Conservation (phyloP, 2,888 invertebrate genomes). For the Synergus itoensis region DNA sequence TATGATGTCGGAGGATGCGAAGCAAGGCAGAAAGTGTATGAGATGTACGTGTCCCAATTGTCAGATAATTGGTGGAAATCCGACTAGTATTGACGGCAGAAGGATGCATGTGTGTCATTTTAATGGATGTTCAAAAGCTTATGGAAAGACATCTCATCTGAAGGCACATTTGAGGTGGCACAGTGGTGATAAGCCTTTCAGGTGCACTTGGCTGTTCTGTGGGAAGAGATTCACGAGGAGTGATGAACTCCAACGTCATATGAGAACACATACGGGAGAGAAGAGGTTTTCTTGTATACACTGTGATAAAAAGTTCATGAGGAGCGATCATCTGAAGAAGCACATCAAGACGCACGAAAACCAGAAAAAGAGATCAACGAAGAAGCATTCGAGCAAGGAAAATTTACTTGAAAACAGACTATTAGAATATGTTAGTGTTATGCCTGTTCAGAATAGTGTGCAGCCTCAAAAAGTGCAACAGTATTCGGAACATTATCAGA, state of each 20-base stretch:
- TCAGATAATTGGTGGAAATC: slow-evolving; percentile 86
- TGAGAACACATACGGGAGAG: slow-evolving; percentile 93
- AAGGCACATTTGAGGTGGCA: slow-evolving; percentile 96
- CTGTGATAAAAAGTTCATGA: slow-evolving; percentile 94
- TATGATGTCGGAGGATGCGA: slow-evolving; percentile 38
- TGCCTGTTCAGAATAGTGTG: neutral
- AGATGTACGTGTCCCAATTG: slow-evolving; percentile 91
- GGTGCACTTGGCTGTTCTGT: slow-evolving; percentile 93
- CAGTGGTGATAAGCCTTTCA: slow-evolving; percentile 94
- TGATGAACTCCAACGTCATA: slow-evolving; percentile 90
- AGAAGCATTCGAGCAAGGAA: slow-evolving; percentile 77
- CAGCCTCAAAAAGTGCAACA: neutral
- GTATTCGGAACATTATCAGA: slow-evolving; percentile 22
- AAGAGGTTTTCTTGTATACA: slow-evolving; percentile 91
- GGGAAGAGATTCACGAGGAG: slow-evolving; percentile 95
- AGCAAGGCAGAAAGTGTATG: slow-evolving; percentile 81
- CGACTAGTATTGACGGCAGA: slow-evolving; percentile 87
- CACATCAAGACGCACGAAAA: slow-evolving; percentile 93
- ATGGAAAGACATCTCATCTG: slow-evolving; percentile 96
- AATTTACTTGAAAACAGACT: slow-evolving; percentile 54
- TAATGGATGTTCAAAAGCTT: slow-evolving; percentile 92
- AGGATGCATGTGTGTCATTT: slow-evolving; percentile 93
- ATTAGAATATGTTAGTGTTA: neutral
- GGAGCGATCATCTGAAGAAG: slow-evolving; percentile 96
- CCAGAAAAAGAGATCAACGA: slow-evolving; percentile 79